Percentiles rank a stretch among this genome's conserved stretches.
phyloP scores from a whole-genome alignment of 2,888 invertebrate genomes.

The Microdon myrmicae region DNA sequence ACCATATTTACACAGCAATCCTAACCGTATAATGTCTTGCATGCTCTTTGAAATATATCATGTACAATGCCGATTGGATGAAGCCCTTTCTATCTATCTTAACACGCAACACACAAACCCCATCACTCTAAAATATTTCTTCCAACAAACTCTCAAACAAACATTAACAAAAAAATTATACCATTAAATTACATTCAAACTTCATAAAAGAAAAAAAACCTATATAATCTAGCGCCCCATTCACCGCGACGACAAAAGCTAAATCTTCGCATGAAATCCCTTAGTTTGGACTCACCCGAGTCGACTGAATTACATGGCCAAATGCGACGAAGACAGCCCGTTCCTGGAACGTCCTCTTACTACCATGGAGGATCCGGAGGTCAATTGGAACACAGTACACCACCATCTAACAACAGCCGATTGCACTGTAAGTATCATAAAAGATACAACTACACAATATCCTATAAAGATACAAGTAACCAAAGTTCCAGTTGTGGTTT shows the following conservation, averaged over 20 bases:
- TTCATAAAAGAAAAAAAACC: constrained; percentile 24
- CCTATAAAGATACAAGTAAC: constrained; percentile 13
- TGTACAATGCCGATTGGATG: too few species aligned
- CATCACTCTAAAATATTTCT: constrained; percentile 7
- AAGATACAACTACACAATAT: constrained; percentile 24
- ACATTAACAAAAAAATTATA: constrained; percentile 24
- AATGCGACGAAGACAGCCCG: constrained; percentile 73
- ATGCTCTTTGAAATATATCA: too few species aligned
- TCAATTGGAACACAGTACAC: constrained; percentile 67
- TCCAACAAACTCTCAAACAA: constrained; percentile 16
- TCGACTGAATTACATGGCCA: constrained; percentile 83
- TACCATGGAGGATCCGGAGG: constrained; percentile 66
- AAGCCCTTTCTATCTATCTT: too few species aligned
- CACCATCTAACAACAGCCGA: constrained; percentile 70
- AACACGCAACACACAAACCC: constrained; percentile 8
- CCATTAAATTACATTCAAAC: constrained; percentile 36
- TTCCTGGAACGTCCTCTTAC: constrained; percentile 54
- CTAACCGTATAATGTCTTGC: too few species aligned
- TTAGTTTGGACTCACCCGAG: constrained; percentile 96
- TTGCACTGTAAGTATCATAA: constrained; percentile 71
- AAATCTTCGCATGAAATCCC: constrained; percentile 97
- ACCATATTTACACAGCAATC: too few species aligned
- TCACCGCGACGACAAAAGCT: constrained; percentile 95
- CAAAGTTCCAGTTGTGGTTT: constrained; percentile 1
- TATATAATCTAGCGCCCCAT: constrained; percentile 83